phyloP scores from a whole-genome alignment of 2,888 invertebrate species.

The Cryptus armator region DNA sequence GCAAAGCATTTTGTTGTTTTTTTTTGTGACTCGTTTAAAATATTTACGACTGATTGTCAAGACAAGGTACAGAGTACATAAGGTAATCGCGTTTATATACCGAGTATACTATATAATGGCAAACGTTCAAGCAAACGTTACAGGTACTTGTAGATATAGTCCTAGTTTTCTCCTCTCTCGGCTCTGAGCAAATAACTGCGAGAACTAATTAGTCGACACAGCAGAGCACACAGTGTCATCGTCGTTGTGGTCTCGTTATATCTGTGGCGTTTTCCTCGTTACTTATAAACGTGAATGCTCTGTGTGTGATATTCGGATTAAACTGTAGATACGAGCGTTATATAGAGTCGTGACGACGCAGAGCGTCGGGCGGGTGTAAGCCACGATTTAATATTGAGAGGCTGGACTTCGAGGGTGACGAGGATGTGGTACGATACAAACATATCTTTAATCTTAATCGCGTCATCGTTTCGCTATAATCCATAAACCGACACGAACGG shows the following conservation, averaged over 20 bases:
- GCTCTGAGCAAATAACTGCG: slow-evolving; percentile 50
- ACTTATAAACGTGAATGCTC: slow-evolving; percentile 53
- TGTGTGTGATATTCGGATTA: slow-evolving; percentile 15
- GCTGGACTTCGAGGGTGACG: slow-evolving; percentile 14
- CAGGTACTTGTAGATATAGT: slow-evolving; percentile 33
- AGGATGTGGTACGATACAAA: slow-evolving; percentile 15
- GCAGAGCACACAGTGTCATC: slow-evolving; percentile 38
- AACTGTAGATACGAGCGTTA: slow-evolving; percentile 5
- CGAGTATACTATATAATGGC: background rate
- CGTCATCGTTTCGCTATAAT: slow-evolving; percentile 2
- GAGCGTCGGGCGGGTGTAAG: background rate
- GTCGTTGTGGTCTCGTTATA: slow-evolving; percentile 37
- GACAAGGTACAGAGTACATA: background rate
- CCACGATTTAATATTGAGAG: slow-evolving; percentile 35
- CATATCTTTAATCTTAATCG: slow-evolving; percentile 37
- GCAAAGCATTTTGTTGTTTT: background rate
- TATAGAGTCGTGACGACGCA: background rate
- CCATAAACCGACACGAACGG: slow-evolving; percentile 13
- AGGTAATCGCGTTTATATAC: background rate
- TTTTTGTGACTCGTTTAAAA: background rate
- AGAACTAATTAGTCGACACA: slow-evolving; percentile 58
- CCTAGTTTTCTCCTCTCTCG: slow-evolving; percentile 30
- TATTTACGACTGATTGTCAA: slow-evolving; percentile 42
- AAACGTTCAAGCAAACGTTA: slow-evolving; percentile 25
- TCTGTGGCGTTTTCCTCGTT: slow-evolving; percentile 48